Conservation (phyloP, 2,888 invertebrate genomes). For the Noctua janthina region DNA sequence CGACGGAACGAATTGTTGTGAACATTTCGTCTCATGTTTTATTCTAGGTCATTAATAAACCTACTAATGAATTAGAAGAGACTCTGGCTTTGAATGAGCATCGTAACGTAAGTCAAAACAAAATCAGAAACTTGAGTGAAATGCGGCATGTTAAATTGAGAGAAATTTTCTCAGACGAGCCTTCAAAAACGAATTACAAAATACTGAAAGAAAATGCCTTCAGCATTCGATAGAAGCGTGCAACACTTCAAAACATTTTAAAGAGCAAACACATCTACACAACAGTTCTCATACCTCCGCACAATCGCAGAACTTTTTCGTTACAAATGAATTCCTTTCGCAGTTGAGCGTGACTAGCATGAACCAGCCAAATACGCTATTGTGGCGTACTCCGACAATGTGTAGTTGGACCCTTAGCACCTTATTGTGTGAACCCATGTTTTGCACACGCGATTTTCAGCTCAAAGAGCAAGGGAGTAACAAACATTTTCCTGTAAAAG, state of each 20-base stretch:
- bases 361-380: conserved; percentile 67
- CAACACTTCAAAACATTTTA: conserved; percentile 57
- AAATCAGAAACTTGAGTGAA: conserved; percentile 24
- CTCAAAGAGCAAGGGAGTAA: conserved; percentile 11
- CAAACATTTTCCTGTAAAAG: conserved; percentile 25
- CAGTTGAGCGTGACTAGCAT: conserved; percentile 76
- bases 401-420: conserved; percentile 66
- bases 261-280: conserved; percentile 53
- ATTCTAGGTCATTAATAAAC: neutral
- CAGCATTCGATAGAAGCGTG: conserved; percentile 22
- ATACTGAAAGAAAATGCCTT: conserved; percentile 31
- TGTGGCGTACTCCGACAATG: conserved; percentile 66
- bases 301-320: conserved; percentile 74
- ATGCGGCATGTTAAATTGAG: neutral
- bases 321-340: conserved; percentile 82
- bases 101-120: conserved; percentile 17
- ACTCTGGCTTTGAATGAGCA: neutral
- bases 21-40: neutral
- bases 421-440: conserved; percentile 57
- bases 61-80: neutral
- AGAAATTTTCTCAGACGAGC: conserved; percentile 7
- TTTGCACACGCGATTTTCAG: conserved; percentile 46
- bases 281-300: conserved; percentile 36
- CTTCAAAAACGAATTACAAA: conserved; percentile 39
- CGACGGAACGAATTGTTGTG: neutral